A percentile compares a stretch with the other conserved stretches of the same genome.
These are phyloP conservation scores for Myiothlypis chrysogaster DNA, from an alignment of 2,797 vertebrate genomes.

Conservation along the genomic window DNA sequence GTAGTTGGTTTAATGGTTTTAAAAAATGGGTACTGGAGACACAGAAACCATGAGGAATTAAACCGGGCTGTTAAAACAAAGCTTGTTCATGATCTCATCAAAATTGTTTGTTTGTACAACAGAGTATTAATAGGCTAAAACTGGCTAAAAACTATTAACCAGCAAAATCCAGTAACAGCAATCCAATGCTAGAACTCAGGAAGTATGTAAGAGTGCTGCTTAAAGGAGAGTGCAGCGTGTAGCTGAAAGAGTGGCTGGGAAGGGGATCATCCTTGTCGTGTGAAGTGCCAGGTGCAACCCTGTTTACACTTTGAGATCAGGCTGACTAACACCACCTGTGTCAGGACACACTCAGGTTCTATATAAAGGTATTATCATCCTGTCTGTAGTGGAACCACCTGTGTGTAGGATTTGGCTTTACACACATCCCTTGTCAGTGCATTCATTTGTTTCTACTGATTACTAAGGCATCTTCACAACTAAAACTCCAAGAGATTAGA, in stretches of 20 bases:
- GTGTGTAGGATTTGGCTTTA: neutral
- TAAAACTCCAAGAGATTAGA: neutral
- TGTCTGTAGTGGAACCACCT: neutral
- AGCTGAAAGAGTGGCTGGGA: neutral
- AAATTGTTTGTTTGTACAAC: neutral
- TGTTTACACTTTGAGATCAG: neutral
- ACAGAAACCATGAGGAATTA: neutral
- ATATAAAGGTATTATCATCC: neutral
- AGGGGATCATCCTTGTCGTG: neutral
- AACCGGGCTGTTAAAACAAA: neutral
- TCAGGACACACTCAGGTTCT: neutral
- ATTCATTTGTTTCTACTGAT: neutral
- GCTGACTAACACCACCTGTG: neutral
- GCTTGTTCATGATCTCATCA: neutral
- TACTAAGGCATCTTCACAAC: neutral
- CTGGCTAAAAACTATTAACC: neutral
- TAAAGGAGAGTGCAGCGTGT: accelerated
- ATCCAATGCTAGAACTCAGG: neutral
- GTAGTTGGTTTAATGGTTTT: neutral
- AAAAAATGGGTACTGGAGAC: neutral
- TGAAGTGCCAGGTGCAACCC: neutral
- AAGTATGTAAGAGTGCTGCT: neutral
- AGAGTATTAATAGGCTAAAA: neutral
- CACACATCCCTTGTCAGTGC: neutral
- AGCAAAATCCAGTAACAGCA: neutral